Evolutionary conservation across 2,888 invertebrate genomes (phyloP).

Genomic region (Scaptomyza cyrtandrae): DNA sequence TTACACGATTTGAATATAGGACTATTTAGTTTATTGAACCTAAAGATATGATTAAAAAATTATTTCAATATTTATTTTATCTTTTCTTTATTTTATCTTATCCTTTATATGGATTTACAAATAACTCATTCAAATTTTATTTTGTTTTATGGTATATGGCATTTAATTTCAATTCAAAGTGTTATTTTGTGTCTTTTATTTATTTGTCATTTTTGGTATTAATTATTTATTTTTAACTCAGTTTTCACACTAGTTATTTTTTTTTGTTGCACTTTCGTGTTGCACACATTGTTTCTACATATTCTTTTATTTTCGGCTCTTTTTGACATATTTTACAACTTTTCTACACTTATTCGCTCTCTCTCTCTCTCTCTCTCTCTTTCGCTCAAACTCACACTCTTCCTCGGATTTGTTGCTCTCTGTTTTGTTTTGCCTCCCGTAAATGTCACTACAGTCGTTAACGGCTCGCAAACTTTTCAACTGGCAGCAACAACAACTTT

Average conservation of each 20-base stretch:
- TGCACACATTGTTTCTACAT: neutral
- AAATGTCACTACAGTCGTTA: constrained; percentile 45
- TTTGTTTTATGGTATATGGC: no score
- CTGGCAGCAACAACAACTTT: constrained; percentile 33
- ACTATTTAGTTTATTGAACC: constrained; percentile 8
- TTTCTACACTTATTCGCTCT: constrained; percentile 46
- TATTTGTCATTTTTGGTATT: no score
- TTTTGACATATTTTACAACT: constrained; percentile 48
- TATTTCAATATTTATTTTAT: neutral
- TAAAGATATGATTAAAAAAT: neutral
- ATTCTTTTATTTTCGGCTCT: neutral
- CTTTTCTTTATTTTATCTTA: neutral
- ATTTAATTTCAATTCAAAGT: no score
- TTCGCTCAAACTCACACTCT: neutral
- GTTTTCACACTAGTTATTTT: neutral
- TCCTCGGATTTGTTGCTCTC: constrained; percentile 18
- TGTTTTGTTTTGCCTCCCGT: constrained; percentile 50
- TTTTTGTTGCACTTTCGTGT: neutral
- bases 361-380: no score
- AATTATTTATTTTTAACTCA: no score
- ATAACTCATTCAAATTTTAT: neutral
- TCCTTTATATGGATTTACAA: neutral
- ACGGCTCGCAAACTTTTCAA: neutral
- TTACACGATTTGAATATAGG: neutral
- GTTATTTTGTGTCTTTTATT: no score